Conservation (phyloP, 1,140 invertebrate genomes). For the Camponotus floridanus region DNA sequence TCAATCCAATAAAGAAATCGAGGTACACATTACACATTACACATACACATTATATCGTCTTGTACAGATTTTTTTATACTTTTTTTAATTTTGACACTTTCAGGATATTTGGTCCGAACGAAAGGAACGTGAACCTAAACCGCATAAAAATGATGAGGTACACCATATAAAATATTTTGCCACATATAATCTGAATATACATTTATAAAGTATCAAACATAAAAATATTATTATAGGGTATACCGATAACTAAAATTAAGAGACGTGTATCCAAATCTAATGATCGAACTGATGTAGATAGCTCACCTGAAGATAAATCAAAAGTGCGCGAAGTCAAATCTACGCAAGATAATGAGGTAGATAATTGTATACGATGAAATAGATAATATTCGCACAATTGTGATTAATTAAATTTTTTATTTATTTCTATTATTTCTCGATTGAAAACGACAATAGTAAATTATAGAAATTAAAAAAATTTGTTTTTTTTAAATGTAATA, state of each 20-base stretch:
- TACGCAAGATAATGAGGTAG: slow-evolving; percentile 37
- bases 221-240: slow-evolving; percentile 52
- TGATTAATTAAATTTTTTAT: background rate
- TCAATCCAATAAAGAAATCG: slow-evolving; percentile 5
- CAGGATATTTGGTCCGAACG: slow-evolving; percentile 35
- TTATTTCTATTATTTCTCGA: background rate
- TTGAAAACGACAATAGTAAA: background rate
- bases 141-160: slow-evolving; percentile 53
- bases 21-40: slow-evolving; percentile 43
- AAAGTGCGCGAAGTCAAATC: slow-evolving; percentile 5
- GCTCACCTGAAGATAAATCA: background rate
- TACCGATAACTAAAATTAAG: background rate
- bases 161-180: background rate
- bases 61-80: background rate
- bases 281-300: slow-evolving; percentile 29
- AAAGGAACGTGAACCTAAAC: background rate
- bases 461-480: background rate
- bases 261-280: slow-evolving; percentile 33
- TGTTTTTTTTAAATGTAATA: background rate
- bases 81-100: slow-evolving; percentile 32
- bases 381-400: background rate
- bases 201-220: background rate
- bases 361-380: background rate
- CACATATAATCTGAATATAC: background rate
- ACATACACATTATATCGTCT: background rate